Percentiles rank a stretch among this genome's conserved stretches.
These are phyloP conservation scores for Tipula helvola DNA, from an alignment of 2,888 invertebrate species.

Conservation along the genomic window DNA sequence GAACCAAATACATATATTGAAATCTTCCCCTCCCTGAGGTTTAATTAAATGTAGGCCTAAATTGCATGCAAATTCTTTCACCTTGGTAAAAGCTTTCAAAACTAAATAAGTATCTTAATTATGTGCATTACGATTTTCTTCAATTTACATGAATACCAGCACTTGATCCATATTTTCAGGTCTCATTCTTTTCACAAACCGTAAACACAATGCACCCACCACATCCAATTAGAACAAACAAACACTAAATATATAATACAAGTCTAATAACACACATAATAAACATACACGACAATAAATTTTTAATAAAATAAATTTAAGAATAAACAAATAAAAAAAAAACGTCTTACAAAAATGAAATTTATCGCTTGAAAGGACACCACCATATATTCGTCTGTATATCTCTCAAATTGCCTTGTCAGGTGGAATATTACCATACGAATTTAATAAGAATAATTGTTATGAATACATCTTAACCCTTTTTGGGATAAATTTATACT, in stretches of 20 bases:
- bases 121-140: no score
- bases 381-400: not conserved
- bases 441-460: not conserved
- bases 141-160: not conserved
- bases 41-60: no score
- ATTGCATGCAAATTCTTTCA: no score
- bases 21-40: no score
- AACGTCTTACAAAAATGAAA: not conserved
- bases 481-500: not conserved
- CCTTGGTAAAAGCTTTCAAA: no score
- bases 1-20: no score
- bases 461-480: not conserved
- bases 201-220: not conserved
- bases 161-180: not conserved
- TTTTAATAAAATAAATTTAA: not conserved
- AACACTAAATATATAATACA: not conserved
- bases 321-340: not conserved
- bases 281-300: not conserved
- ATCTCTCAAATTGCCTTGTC: not conserved
- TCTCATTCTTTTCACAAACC: not conserved
- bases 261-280: not conserved
- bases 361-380: not conserved
- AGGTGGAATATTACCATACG: not conserved
- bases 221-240: not conserved
- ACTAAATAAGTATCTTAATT: no score